A percentile compares a stretch with the other conserved stretches of the same genome.
These are phyloP conservation scores for Conus canariensis DNA, from an alignment of 2,888 invertebrate species.

Conservation along the genomic window DNA sequence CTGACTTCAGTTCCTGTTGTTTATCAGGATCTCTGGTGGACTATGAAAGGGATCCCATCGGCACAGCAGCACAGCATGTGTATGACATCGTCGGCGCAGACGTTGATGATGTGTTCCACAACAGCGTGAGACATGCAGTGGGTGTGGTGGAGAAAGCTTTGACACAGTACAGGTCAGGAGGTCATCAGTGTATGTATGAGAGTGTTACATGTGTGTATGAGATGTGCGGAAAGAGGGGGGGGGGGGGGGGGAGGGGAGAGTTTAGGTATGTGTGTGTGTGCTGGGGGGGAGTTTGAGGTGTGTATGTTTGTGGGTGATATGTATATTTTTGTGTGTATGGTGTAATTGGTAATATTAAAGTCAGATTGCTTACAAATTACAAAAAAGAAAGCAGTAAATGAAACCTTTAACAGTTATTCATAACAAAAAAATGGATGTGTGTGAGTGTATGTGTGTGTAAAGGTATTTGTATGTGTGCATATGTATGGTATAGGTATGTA, in stretches of 20 bases:
- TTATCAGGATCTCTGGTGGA: conserved; percentile 78
- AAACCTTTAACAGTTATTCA: too few relatives aligned
- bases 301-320: not conserved
- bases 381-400: too few relatives aligned
- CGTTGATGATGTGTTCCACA: conserved; percentile 46
- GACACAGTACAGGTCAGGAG: conserved; percentile 67
- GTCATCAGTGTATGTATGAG: not conserved
- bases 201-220: not conserved
- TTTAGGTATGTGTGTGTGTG: conserved; percentile 1
- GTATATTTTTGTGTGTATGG: not conserved
- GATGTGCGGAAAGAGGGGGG: too few relatives aligned
- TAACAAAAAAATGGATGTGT: too few relatives aligned
- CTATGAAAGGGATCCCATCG: conserved; percentile 79
- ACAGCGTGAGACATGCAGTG: conserved; percentile 72
- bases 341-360: too few relatives aligned
- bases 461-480: too few relatives aligned
- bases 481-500: too few relatives aligned
- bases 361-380: too few relatives aligned
- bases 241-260: not conserved
- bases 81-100: conserved; percentile 61
- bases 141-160: conserved; percentile 75
- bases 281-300: not conserved
- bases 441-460: too few relatives aligned
- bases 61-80: conserved; percentile 70
- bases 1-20: not conserved